Base-by-base conservation (phyloP, 1,140 invertebrate genomes). In the Trichonephila clavipes region DNA sequence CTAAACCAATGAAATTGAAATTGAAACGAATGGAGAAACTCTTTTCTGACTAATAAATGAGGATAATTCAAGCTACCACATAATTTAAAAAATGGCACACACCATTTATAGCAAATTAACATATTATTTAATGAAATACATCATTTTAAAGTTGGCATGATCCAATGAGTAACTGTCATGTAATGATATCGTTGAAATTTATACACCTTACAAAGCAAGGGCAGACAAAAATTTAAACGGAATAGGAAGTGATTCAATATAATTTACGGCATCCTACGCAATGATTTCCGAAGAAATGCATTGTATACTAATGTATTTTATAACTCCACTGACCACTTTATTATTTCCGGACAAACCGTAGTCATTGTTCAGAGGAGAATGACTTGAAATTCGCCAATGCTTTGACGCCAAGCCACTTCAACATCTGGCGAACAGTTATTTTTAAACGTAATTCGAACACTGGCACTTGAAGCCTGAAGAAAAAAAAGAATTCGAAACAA, bases 281-380 rank as follows among this genome's bases (percentile, higher is more conserved):
- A 72, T 16, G 62, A 89, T 58, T 66, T 51, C 66, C 4, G 8
- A 72, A 66, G 88, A 66, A 89, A 87, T 62, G 88, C 21, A 69
- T 66, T 66, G 64, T 89, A 87, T 87, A 87, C 24, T 34, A 89
- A 89, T 88, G 12, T 44, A 72, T 72, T 89, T 85, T 85, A 85
- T 44, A 72, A 19, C 19, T 28, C 44, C 64, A 18, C 21, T 44
- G 64, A 89, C 88, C 88, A 89, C 88, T 77, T 89, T 89, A 89
- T 89, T 89, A 72, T 89, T 89, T 89, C 88, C 88, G 88, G 62
- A 89, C 62, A 89, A 89, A 40, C 28, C 16, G 24, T 21, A 44
- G 12, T n/a, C 21, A 89, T 89, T 89, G 88, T 89, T 72, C 59
- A 6, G 24, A 88, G 40, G 58, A 85, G 83, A 85, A 85, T 85